Percentiles rank a stretch among this genome's conserved stretches.
Evolutionary conservation across 2,888 invertebrate species (phyloP).

Genomic region (Caenorhabditis sp.): DNA sequence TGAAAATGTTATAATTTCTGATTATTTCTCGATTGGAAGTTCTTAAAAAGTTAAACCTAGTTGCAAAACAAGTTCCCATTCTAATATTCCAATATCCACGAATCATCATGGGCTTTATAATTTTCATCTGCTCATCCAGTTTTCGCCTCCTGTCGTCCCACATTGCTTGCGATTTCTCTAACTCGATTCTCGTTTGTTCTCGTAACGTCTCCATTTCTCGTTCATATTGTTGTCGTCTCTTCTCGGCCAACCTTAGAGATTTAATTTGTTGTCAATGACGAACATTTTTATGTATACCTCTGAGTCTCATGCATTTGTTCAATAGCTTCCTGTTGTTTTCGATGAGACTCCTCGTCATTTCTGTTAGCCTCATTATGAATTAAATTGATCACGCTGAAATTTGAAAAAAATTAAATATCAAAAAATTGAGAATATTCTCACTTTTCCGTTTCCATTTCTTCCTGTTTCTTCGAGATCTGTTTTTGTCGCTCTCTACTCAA

Average conservation of each 20-base stretch:
- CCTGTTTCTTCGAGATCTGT: no score
- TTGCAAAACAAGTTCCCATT: not conserved
- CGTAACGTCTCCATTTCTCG: not conserved
- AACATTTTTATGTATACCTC: not conserved
- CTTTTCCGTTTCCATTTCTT: no score
- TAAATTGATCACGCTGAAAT: not conserved
- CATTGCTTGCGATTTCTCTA: not conserved
- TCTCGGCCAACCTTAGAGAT: not conserved
- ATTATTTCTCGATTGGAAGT: not conserved
- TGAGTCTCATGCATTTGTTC: not conserved
- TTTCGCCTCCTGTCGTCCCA: not conserved
- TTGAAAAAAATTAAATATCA: no score
- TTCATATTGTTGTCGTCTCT: not conserved
- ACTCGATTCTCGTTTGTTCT: not conserved
- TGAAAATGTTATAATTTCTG: not conserved
- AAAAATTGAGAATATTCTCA: no score
- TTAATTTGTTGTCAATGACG: no score
- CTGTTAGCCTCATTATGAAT: not conserved
- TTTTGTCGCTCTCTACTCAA: no score
- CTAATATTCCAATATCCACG: not conserved
- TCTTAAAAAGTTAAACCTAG: not conserved
- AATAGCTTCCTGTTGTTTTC: not conserved
- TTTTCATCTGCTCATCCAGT: not conserved
- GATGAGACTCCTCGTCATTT: not conserved
- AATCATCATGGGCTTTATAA: not conserved